Percentiles rank a stretch among this genome's conserved stretches.
These are phyloP conservation scores for Plagodis pulveraria DNA, from an alignment of 2,888 invertebrate genomes.

Conservation along the genomic window DNA sequence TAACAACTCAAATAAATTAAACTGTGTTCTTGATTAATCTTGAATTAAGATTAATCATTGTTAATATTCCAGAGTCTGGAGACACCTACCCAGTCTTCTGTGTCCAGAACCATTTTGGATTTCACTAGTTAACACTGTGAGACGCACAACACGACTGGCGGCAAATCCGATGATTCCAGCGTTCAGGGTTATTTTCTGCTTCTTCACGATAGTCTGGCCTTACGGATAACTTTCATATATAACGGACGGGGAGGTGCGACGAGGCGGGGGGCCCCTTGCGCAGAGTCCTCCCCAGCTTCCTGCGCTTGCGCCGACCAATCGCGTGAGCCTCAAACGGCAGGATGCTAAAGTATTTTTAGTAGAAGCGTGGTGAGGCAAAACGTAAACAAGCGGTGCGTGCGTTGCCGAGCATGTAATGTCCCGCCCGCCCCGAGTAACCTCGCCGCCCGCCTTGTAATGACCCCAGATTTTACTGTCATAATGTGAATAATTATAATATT, in stretches of 20 bases:
- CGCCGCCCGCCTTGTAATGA: constrained; percentile 46
- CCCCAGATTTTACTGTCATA: constrained; percentile 53
- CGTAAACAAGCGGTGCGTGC: constrained; percentile 78
- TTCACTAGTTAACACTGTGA: constrained; percentile 83
- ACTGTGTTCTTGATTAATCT: no score
- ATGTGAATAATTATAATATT: constrained; percentile 60
- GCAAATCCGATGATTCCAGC: constrained; percentile 74
- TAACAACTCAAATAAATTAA: no score
- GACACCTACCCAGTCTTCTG: constrained; percentile 82
- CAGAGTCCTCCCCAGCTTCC: constrained; percentile 72
- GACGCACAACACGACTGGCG: constrained; percentile 84
- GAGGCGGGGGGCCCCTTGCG: constrained; percentile 54
- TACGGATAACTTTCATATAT: constrained; percentile 75
- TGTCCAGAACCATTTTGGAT: constrained; percentile 81
- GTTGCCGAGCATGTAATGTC: constrained; percentile 52
- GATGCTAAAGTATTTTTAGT: constrained; percentile 83
- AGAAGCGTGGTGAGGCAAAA: constrained; percentile 80
- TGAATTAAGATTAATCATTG: constrained; percentile 24
- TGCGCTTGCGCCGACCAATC: constrained; percentile 75
- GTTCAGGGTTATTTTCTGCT: constrained; percentile 84
- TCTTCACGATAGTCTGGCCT: constrained; percentile 69
- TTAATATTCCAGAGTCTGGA: constrained; percentile 34
- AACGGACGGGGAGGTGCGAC: constrained; percentile 46
- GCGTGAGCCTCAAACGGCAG: constrained; percentile 81
- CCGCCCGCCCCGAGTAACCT: constrained; percentile 53